Percentiles rank a stretch among this genome's conserved stretches.
phyloP scores from a whole-genome alignment of 2,797 vertebrate species.

The Cetoscarus ocellatus region DNA sequence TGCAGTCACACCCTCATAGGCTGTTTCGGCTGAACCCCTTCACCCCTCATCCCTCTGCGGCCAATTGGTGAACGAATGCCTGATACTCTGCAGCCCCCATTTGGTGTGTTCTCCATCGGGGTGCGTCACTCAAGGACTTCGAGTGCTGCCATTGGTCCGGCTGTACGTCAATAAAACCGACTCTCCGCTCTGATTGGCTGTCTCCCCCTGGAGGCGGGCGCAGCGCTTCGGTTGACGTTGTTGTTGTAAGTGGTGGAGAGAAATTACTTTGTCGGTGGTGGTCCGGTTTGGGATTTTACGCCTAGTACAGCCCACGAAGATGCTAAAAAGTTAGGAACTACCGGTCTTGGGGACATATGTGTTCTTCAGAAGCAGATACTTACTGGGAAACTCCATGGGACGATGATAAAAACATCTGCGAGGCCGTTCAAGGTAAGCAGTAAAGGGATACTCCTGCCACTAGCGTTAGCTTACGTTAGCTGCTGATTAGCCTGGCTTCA shows the following conservation, averaged over 20 bases:
- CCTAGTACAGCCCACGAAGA: conserved; percentile 42
- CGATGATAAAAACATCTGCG: conserved; percentile 74
- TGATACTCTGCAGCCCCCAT: conserved; percentile 49
- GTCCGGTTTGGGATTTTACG: conserved; percentile 66
- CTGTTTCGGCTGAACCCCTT: conserved; percentile 31
- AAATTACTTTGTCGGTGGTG: conserved; percentile 84
- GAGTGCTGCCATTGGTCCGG: conserved; percentile 54
- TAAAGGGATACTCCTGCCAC: conserved; percentile 70
- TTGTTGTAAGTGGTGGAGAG: conserved; percentile 86
- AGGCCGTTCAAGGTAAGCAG: conserved; percentile 83
- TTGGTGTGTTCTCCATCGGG: conserved; percentile 48
- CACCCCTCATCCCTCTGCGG: conserved; percentile 26
- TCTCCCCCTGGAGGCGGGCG: conserved; percentile 57
- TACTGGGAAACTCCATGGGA: conserved; percentile 54
- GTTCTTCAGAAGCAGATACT: not conserved
- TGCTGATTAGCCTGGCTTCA: conserved; percentile 73
- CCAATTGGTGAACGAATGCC: conserved; percentile 64
- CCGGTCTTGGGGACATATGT: conserved; percentile 1
- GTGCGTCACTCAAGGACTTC: conserved; percentile 30
- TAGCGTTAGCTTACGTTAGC: conserved; percentile 71
- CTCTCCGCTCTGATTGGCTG: conserved; percentile 67
- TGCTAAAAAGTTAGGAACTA: conserved; percentile 66
- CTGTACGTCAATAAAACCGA: conserved; percentile 8
- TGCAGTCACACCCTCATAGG: conserved; percentile 62
- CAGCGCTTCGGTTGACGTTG: conserved; percentile 81